These are phyloP conservation scores for Cladopsammia gracilis DNA, from an alignment of 64 coral and sea anemone species.

Conservation along the genomic window DNA sequence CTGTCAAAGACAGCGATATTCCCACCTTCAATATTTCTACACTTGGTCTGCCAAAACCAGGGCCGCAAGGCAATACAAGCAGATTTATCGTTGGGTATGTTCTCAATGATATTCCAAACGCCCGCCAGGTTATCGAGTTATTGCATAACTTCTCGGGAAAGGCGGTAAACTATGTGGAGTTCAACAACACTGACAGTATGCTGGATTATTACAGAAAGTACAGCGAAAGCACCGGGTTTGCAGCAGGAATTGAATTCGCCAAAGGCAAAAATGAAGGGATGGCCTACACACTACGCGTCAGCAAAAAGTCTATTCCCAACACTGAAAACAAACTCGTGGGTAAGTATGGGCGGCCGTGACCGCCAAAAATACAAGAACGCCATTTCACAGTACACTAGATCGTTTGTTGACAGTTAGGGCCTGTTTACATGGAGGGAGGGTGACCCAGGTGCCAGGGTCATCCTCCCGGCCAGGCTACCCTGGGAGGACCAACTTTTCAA, in stretches of 20 bases:
- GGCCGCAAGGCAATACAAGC: not conserved
- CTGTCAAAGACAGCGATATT: constrained; percentile 56
- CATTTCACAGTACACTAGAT: no score
- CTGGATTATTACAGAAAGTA: constrained; percentile 60
- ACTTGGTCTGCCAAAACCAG: not conserved
- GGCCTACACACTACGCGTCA: constrained; percentile 67
- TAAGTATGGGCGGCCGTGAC: not conserved
- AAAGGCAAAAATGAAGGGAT: constrained; percentile 48
- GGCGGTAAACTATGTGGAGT: constrained; percentile 42
- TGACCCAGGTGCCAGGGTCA: no score
- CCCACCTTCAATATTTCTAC: constrained; percentile 42
- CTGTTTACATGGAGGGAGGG: no score
- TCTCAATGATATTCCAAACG: constrained; percentile 51
- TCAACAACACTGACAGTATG: constrained; percentile 77
- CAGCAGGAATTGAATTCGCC: constrained; percentile 72
- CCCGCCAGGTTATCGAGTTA: constrained; percentile 28
- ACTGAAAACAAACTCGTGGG: constrained; percentile 53
- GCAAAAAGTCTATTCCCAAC: constrained; percentile 30
- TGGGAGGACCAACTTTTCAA: no score
- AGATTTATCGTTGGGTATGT: constrained; percentile 53
- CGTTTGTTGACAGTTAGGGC: no score
- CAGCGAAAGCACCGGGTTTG: constrained; percentile 47
- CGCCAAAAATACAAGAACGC: no score
- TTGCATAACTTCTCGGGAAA: constrained; percentile 31
- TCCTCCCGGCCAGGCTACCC: no score